These are phyloP conservation scores for Macrochelys suwanniensis DNA, from an alignment of 2,797 vertebrate genomes.

Conservation along the genomic window DNA sequence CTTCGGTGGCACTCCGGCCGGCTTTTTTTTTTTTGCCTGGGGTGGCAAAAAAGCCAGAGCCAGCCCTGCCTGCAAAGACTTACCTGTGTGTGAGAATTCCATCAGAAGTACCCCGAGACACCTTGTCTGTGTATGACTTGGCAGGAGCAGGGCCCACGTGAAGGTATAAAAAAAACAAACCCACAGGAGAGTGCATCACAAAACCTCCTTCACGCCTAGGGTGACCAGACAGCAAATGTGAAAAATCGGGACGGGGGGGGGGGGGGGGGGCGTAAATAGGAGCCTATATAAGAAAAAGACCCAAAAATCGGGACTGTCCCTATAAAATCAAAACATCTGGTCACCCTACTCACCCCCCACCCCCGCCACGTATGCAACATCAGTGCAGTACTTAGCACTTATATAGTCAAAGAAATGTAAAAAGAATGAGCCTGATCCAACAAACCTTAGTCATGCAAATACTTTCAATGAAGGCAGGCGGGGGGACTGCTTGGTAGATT, in stretches of 20 bases:
- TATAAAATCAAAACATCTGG: no score
- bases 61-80: neutral
- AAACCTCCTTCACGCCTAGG: neutral
- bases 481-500: neutral
- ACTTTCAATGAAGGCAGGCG: neutral
- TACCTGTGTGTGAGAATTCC: accelerated
- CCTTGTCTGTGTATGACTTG: neutral
- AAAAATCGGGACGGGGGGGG: no score
- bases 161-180: neutral
- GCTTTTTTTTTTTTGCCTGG: no score
- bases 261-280: no score
- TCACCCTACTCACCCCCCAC: neutral
- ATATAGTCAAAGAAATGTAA: neutral
- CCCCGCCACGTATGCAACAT: neutral
- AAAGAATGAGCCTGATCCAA: neutral
- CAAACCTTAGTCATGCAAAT: neutral
- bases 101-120: neutral
- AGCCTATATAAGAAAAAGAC: no score
- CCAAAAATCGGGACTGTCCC: no score
- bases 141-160: neutral
- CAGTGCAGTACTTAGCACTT: neutral
- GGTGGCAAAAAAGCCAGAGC: no score
- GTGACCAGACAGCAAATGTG: no score
- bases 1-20: no score
- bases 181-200: neutral